Conservation (phyloP, 2,888 invertebrate species). For the Melinopterus prodromus region DNA sequence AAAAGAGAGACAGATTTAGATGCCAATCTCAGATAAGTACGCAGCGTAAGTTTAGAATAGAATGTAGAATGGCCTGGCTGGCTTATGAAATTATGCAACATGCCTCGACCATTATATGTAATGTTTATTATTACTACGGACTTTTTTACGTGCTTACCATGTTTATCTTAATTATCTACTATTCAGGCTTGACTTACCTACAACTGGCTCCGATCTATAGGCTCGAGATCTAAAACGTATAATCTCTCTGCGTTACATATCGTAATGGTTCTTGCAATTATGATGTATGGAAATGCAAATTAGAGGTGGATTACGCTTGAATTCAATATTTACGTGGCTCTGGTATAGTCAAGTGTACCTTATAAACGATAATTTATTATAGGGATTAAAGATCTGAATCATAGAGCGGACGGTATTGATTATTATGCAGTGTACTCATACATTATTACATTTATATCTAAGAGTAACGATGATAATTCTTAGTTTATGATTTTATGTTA, state of each 20-base stretch:
- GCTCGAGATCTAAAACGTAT: not conserved
- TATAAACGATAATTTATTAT: not conserved
- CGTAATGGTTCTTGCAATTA: not conserved
- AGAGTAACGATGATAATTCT: no score
- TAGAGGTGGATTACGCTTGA: not conserved
- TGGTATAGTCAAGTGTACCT: not conserved
- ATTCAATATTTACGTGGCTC: not conserved
- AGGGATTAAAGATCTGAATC: not conserved
- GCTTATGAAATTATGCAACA: not conserved
- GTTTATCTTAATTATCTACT: slow-evolving; percentile 4
- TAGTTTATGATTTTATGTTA: no score
- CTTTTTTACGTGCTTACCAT: not conserved
- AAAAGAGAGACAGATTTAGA: not conserved
- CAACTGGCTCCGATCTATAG: not conserved
- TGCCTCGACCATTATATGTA: not conserved
- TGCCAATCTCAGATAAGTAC: not conserved
- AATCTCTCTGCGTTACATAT: not conserved
- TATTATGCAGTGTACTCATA: no score
- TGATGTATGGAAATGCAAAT: slow-evolving; percentile 4
- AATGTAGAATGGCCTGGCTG: not conserved
- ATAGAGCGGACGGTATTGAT: not conserved
- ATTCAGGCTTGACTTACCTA: not conserved
- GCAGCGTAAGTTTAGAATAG: not conserved
- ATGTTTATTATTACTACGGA: not conserved
- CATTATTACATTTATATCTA: no score